Percentiles rank a stretch among this genome's conserved stretches.
Evolutionary conservation across 2,888 invertebrate species (phyloP).

Genomic region (Lycophotia porphyrea): DNA sequence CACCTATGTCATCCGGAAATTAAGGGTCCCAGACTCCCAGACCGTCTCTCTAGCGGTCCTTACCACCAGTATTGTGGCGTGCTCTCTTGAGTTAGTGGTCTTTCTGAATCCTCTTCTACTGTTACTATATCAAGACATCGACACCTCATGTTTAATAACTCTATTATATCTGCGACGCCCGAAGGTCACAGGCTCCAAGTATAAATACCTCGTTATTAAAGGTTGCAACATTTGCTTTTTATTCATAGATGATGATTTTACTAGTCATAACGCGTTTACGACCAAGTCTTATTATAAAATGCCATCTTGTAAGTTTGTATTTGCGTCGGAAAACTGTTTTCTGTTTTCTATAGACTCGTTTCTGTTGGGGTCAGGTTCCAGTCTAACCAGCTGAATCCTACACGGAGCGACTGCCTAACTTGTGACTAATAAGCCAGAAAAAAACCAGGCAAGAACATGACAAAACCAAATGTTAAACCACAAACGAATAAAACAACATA

Average conservation of each 20-base stretch:
- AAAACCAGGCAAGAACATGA: background rate
- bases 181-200: constrained; percentile 42
- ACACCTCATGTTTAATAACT: constrained; percentile 57
- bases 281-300: background rate
- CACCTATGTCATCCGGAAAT: too few species aligned
- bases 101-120: constrained; percentile 25
- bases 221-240: constrained; percentile 24
- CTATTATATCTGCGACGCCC: constrained; percentile 37
- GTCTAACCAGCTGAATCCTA: background rate
- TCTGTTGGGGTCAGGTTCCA: background rate
- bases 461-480: background rate
- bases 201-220: constrained; percentile 40
- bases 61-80: too few species aligned
- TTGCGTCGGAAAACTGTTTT: background rate
- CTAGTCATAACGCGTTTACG: background rate
- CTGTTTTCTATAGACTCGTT: too few species aligned
- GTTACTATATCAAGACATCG: constrained; percentile 39
- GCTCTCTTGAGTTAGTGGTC: background rate
- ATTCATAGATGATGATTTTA: constrained; percentile 3
- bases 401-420: background rate
- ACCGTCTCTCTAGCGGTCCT: too few species aligned
- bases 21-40: too few species aligned
- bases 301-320: background rate
- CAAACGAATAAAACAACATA: too few species aligned
- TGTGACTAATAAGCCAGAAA: background rate